A percentile compares a stretch with the other conserved stretches of the same genome.
phyloP scores from a whole-genome alignment of 2,113 vertebrate species.

The Triplophysa siluroides region DNA sequence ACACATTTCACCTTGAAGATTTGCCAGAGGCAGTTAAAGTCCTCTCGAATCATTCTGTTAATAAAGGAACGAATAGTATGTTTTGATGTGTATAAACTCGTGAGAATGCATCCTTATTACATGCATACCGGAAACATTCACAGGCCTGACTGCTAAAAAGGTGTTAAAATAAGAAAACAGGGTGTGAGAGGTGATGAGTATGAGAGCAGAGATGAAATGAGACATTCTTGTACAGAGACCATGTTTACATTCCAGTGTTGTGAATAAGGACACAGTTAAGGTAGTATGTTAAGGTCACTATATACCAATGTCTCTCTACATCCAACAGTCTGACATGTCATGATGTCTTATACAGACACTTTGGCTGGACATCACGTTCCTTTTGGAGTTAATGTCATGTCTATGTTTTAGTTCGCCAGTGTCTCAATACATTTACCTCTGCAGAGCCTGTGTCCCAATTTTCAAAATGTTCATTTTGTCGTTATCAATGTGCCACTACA shows the following conservation, averaged over 20 bases:
- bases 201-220: background rate
- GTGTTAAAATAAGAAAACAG: too few relatives aligned
- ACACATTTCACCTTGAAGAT: too few relatives aligned
- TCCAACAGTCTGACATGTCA: conserved; percentile 1
- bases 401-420: background rate
- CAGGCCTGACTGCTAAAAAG: too few relatives aligned
- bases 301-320: background rate
- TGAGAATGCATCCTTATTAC: too few relatives aligned
- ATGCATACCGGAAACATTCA: too few relatives aligned
- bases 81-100: too few relatives aligned
- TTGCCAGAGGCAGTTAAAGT: too few relatives aligned
- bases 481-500: too few relatives aligned
- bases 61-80: too few relatives aligned
- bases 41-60: too few relatives aligned
- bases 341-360: conserved; percentile 38
- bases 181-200: too few relatives aligned
- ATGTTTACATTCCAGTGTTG: conserved; percentile 22
- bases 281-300: background rate
- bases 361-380: background rate
- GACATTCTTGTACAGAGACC: background rate
- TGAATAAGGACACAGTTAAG: background rate
- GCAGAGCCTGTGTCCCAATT: background rate
- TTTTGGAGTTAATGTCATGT: background rate
- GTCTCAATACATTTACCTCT: background rate
- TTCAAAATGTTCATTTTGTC: background rate